Evolutionary conservation across 2,113 vertebrate genomes (phyloP).

Genomic region (Callionymus lyra): DNA sequence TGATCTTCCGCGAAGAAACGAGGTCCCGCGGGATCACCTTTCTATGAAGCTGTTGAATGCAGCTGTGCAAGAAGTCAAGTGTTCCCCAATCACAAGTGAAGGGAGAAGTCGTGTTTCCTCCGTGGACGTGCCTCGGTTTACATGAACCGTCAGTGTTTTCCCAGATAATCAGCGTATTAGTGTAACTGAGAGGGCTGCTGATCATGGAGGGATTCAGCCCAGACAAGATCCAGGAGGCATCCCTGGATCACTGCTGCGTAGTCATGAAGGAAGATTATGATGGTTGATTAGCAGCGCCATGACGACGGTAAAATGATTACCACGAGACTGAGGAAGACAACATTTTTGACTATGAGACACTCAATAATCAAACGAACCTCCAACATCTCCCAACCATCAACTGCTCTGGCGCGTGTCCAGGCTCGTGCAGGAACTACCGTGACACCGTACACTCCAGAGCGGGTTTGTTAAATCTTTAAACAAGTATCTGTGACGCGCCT

Average conservation of each 20-base stretch:
- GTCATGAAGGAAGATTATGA: constrained; percentile 55
- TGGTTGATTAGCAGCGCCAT: constrained; percentile 70
- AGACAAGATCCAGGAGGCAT: constrained; percentile 45
- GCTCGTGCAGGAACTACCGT: constrained; percentile 12
- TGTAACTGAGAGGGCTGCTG: constrained; percentile 45
- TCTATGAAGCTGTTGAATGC: constrained; percentile 6
- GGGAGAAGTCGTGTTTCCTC: constrained; percentile 6
- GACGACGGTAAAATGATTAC: constrained; percentile 57
- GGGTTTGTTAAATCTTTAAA: constrained; percentile 28
- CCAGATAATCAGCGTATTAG: constrained; percentile 47
- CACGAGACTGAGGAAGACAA: constrained; percentile 14
- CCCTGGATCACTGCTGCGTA: constrained; percentile 36
- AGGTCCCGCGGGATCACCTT: not conserved
- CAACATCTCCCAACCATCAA: constrained; percentile 70
- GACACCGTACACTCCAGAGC: no score
- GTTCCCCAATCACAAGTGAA: constrained; percentile 6
- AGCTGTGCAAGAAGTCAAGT: constrained; percentile 5
- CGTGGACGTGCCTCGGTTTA: constrained; percentile 32
- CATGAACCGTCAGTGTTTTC: constrained; percentile 32
- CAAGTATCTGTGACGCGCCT: constrained; percentile 14
- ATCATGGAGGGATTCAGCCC: constrained; percentile 39
- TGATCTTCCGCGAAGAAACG: no score
- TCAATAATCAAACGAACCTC: constrained; percentile 57
- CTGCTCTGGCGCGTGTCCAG: constrained; percentile 54
- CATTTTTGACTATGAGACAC: constrained; percentile 23